Percentiles rank a stretch among this genome's conserved stretches.
phyloP scores from a whole-genome alignment of 2,888 invertebrate genomes.

The Pachliopta kotzebuea region DNA sequence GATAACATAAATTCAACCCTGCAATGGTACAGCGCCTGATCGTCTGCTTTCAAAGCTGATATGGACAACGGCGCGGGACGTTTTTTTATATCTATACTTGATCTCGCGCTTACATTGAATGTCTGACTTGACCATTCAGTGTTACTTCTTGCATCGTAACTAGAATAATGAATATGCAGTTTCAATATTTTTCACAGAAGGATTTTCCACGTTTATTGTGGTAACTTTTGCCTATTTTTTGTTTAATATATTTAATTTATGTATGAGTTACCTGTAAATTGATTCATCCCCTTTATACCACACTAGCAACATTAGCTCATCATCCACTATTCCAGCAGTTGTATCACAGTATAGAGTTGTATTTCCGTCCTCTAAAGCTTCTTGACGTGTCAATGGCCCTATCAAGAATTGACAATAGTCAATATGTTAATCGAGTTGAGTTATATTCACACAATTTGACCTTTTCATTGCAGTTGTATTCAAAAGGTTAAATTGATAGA shows the following conservation, averaged over 20 bases:
- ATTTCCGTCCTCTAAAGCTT: conserved; percentile 77
- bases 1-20: conserved; percentile 80
- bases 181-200: too few relatives aligned
- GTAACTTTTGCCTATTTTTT: too few relatives aligned
- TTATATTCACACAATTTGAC: too few relatives aligned
- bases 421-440: too few relatives aligned
- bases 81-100: conserved; percentile 36
- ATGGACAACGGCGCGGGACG: conserved; percentile 60
- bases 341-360: conserved; percentile 80
- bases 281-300: conserved; percentile 84
- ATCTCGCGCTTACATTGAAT: conserved; percentile 57
- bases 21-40: conserved; percentile 79
- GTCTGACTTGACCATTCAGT: conserved; percentile 64
- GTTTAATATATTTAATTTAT: too few relatives aligned
- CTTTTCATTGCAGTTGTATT: too few relatives aligned
- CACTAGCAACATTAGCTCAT: conserved; percentile 81
- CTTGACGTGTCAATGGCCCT: conserved; percentile 77
- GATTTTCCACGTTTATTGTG: too few relatives aligned
- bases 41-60: conserved; percentile 55
- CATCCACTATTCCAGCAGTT: conserved; percentile 69
- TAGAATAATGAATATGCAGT: conserved; percentile 37
- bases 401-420: conserved; percentile 33
- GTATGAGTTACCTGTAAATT: conserved; percentile 77
- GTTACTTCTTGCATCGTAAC: conserved; percentile 63
- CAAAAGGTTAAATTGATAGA: too few relatives aligned